Evolutionary conservation across 2,797 vertebrate species (phyloP).

Genomic region (Luscinia luscinia): DNA sequence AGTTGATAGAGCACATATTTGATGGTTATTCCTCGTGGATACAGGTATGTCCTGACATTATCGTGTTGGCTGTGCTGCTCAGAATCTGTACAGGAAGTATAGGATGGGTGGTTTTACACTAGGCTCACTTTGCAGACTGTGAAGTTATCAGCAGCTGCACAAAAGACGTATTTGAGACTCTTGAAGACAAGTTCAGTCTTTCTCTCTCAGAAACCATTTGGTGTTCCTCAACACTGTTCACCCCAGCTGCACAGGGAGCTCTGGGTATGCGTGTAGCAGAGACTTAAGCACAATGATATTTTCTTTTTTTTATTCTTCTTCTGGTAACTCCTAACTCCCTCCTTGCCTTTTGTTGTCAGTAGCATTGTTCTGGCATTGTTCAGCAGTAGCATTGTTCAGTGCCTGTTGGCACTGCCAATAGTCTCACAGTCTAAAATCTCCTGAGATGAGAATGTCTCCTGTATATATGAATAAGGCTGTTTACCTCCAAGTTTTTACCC

Average conservation of each 20-base stretch:
- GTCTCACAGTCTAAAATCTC: neutral
- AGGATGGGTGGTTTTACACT: neutral
- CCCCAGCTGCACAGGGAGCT: neutral
- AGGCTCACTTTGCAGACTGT: neutral
- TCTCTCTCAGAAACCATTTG: neutral
- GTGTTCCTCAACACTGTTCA: neutral
- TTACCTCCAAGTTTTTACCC: neutral
- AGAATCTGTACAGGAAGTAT: neutral
- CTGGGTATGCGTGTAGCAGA: neutral
- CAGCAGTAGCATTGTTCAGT: neutral
- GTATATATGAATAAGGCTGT: neutral
- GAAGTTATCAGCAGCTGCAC: neutral
- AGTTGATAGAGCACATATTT: neutral
- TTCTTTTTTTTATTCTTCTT: neutral
- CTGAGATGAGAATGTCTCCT: neutral
- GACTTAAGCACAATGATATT: neutral
- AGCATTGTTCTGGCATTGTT: neutral
- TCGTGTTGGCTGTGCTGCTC: neutral
- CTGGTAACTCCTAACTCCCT: neutral
- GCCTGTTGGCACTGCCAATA: neutral
- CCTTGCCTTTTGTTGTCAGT: neutral
- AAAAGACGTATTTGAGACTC: neutral
- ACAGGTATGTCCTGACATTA: fast-evolving
- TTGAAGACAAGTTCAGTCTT: neutral
- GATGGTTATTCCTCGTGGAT: neutral